A percentile compares a stretch with the other conserved stretches of the same genome.
Conservation (phyloP, 2,113 vertebrate genomes). For the Brachionichthys hirsutus region DNA sequence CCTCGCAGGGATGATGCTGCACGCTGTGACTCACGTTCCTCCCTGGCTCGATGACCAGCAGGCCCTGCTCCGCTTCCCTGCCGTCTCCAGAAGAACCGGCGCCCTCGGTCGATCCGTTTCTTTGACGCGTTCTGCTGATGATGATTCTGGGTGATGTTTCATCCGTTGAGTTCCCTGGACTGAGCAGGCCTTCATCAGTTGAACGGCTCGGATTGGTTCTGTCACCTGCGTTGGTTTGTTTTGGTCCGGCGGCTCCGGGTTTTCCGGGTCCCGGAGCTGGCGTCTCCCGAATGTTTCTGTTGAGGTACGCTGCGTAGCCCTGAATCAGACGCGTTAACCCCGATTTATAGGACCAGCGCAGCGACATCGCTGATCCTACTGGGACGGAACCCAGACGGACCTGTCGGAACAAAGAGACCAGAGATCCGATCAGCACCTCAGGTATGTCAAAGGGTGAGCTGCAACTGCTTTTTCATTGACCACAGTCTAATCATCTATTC, state of each 20-base stretch:
- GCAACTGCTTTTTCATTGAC: too few species aligned
- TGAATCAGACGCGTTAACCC: constrained; percentile 52
- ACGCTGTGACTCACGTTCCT: constrained; percentile 74
- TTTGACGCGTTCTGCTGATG: constrained; percentile 6
- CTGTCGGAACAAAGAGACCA: constrained; percentile 36
- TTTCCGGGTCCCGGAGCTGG: constrained; percentile 1
- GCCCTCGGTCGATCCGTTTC: not conserved
- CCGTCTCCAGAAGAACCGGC: not conserved
- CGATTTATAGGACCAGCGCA: constrained; percentile 68
- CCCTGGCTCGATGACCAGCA: constrained; percentile 66
- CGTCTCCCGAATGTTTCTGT: constrained; percentile 59
- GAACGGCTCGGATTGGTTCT: constrained; percentile 11
- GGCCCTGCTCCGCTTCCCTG: constrained; percentile 15
- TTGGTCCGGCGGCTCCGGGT: not conserved
- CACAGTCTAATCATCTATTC: too few species aligned
- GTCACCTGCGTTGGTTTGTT: constrained; percentile 1
- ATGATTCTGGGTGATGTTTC: not conserved
- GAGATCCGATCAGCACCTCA: not conserved
- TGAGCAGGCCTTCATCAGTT: not conserved
- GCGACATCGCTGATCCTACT: constrained; percentile 63
- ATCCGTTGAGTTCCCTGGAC: not conserved
- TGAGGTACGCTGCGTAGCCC: constrained; percentile 64
- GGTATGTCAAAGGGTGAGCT: too few species aligned
- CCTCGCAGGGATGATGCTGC: constrained; percentile 69
- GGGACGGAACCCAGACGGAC: constrained; percentile 69